Conservation (phyloP, 1,140 invertebrate species). For the Wiebesia pumilae region DNA sequence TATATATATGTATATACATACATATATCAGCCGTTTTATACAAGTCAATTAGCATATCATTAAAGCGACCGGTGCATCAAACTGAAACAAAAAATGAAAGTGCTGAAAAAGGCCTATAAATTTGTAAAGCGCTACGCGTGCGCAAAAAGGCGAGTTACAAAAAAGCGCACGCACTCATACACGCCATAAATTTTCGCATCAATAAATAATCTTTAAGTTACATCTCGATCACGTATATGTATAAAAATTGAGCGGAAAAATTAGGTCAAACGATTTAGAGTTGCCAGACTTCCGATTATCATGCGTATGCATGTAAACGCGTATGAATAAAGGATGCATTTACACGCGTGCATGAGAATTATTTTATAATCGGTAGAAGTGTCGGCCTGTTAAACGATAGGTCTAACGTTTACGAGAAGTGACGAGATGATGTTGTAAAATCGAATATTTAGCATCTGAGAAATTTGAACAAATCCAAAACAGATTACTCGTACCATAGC, state of each 20-base stretch:
- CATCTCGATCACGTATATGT: constrained; percentile 12
- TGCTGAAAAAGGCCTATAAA: constrained; percentile 33
- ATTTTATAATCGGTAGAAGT: neutral
- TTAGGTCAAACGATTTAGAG: constrained; percentile 39
- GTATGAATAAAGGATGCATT: neutral
- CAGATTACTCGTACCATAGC: too few relatives aligned
- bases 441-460: too few relatives aligned
- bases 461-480: too few relatives aligned
- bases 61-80: constrained; percentile 14
- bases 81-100: constrained; percentile 26
- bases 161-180: neutral
- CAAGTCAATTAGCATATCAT: constrained; percentile 40
- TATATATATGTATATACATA: too few relatives aligned
- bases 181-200: constrained; percentile 6
- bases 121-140: neutral
- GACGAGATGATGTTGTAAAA: too few relatives aligned
- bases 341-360: neutral
- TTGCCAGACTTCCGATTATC: neutral
- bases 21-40: neutral
- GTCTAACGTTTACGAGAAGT: too few relatives aligned
- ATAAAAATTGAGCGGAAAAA: constrained; percentile 30
- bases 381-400: neutral
- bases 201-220: constrained; percentile 24
- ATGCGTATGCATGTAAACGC: neutral
- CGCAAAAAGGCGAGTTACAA: neutral